phyloP scores from a whole-genome alignment of 2,113 vertebrate genomes.

The Strigops habroptila region DNA sequence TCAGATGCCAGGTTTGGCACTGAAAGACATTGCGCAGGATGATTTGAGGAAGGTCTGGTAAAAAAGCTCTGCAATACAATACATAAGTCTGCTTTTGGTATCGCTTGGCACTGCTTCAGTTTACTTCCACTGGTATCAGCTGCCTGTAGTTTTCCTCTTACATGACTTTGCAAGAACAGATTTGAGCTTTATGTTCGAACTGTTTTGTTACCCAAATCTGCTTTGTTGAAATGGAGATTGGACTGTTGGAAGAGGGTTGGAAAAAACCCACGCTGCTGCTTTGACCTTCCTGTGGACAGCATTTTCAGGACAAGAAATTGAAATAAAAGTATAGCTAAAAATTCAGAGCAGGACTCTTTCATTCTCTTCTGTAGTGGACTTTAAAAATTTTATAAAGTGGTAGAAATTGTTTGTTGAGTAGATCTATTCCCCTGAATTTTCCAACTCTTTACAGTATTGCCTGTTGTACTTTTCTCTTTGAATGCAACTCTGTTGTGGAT shows the following conservation, averaged over 20 bases:
- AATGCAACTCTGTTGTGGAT: not conserved
- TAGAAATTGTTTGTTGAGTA: not conserved
- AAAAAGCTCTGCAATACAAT: not conserved
- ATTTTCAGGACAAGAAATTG: not conserved
- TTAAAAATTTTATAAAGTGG: not conserved
- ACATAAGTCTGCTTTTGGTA: not conserved
- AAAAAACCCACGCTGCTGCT: not conserved
- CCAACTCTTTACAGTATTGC: not conserved
- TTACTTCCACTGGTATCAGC: not conserved
- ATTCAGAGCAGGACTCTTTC: not conserved
- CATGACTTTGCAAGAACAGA: not conserved
- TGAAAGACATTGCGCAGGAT: not conserved
- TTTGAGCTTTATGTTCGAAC: not conserved
- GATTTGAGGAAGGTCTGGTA: not conserved
- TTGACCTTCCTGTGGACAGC: not conserved
- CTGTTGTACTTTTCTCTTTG: not conserved
- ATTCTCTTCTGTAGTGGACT: not conserved
- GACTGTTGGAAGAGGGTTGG: not conserved
- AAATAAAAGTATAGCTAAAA: not conserved
- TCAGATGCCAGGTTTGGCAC: not conserved
- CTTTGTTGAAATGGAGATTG: not conserved
- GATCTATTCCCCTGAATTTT: not conserved
- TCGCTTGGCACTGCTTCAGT: not conserved
- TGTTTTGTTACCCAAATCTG: not conserved
- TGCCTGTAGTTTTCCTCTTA: not conserved